phyloP scores from a whole-genome alignment of 2,113 vertebrate species.

The Cyprinodon variegatus region DNA sequence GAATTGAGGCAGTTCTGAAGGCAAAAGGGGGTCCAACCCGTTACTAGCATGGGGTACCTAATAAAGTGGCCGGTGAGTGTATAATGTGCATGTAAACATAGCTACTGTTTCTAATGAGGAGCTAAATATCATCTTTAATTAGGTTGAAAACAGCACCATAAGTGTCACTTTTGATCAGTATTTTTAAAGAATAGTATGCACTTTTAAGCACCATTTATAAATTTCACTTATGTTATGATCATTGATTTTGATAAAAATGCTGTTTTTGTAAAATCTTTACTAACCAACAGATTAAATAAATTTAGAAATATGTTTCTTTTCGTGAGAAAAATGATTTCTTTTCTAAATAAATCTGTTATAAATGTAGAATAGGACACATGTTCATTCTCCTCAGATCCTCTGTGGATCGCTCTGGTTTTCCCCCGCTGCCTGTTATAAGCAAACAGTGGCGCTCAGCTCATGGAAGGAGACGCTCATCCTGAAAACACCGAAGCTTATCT shows the following conservation, averaged over 20 bases:
- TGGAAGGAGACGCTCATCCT: constrained; percentile 26
- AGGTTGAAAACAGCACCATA: no score
- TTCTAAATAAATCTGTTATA: neutral
- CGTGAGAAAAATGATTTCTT: neutral
- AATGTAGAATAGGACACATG: neutral
- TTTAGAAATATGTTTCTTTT: neutral
- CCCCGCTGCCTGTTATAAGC: constrained; percentile 21
- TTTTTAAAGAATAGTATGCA: no score
- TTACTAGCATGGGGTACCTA: no score
- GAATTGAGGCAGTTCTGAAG: no score
- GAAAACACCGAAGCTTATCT: constrained; percentile 55
- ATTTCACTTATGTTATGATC: no score
- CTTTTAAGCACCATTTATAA: no score
- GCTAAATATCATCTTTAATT: no score
- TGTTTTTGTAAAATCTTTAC: neutral
- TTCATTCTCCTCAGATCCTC: neutral
- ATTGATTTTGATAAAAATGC: neutral
- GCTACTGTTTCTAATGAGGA: no score
- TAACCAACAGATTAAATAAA: neutral
- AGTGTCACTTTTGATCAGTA: no score
- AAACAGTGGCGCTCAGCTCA: constrained; percentile 17
- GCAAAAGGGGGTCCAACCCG: no score
- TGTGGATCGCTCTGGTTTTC: constrained; percentile 7
- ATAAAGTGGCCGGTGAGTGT: no score
- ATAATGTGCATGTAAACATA: no score